Evolutionary conservation across 2,113 vertebrate genomes (phyloP).

Genomic region (Leptosomus discolor): DNA sequence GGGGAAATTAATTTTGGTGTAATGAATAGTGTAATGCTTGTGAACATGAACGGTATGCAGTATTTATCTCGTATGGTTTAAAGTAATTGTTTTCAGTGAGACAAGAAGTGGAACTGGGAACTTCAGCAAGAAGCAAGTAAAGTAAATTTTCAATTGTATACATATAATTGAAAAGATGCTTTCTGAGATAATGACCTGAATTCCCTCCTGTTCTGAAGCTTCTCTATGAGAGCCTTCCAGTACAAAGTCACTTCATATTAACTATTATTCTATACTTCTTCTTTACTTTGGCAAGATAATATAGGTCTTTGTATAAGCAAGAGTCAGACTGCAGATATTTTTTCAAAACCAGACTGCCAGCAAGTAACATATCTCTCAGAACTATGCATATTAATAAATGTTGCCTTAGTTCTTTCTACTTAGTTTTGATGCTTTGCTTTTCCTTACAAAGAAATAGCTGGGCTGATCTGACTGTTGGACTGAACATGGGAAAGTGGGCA

Average conservation of each 20-base stretch:
- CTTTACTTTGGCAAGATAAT: neutral
- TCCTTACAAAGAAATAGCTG: neutral
- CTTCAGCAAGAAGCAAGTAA: slow-evolving; percentile 38
- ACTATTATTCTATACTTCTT: neutral
- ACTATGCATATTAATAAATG: neutral
- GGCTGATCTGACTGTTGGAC: neutral
- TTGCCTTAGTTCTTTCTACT: neutral
- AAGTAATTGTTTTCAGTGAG: slow-evolving; percentile 25
- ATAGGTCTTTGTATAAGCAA: neutral
- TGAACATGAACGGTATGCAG: neutral
- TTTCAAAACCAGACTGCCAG: neutral
- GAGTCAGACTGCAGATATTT: neutral
- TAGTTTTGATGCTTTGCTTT: neutral
- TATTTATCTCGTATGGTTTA: slow-evolving; percentile 44
- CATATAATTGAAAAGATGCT: slow-evolving; percentile 24
- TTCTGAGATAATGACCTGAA: neutral
- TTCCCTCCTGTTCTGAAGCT: neutral
- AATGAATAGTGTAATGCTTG: neutral
- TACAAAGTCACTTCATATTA: neutral
- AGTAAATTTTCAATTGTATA: slow-evolving; percentile 21
- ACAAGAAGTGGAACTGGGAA: slow-evolving; percentile 22
- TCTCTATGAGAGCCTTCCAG: neutral
- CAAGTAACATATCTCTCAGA: neutral
- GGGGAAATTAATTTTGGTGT: neutral
- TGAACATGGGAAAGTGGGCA: neutral